Evolutionary conservation across 1,140 invertebrate genomes (phyloP), one percentile per base, ranked within the genome.

Genomic region (Pristionchus pacificus): DNA sequence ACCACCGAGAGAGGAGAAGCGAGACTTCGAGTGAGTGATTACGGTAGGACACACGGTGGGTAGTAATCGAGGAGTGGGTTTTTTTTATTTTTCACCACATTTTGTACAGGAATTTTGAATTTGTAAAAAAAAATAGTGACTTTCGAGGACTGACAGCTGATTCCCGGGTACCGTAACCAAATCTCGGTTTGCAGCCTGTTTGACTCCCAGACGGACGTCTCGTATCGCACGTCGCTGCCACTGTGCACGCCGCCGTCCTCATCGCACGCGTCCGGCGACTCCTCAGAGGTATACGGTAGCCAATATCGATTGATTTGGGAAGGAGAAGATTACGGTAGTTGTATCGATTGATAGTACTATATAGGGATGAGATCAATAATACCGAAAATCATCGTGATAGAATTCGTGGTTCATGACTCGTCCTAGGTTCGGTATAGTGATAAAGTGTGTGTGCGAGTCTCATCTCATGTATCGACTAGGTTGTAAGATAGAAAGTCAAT

Each of bases 221-320:
- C 61, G 32, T 79, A 78, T 60, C 77, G 71, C 31, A 78, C 77
- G 19, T 33, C 55, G 0, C 77, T 70, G 2, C 32, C 66, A 25
- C 65, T 60, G 1, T 55, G 61, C 2, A 72, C 60, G 60, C n/a
- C 62, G 60, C 24, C 67, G 10, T 66, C 67, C 30, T 57, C n/a
- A n/a, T n/a, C n/a, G n/a, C n/a, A n/a, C n/a, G n/a, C n/a, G n/a
- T n/a, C 67, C 25, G 31, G 58, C 27, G 71, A 73, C 31, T 61
- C 69, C 30, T 73, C 71, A 2, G 71, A 73, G 63, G 71, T 72
- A 2, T 68, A 57, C 19, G n/a, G n/a, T n/a, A n/a, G n/a, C n/a
- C n/a, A n/a, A n/a, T n/a, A n/a, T n/a, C n/a, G n/a, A n/a, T n/a
- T n/a, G n/a, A n/a, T n/a, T n/a, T n/a, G n/a, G n/a, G n/a, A n/a